phyloP scores from a whole-genome alignment of 2,888 invertebrate species.

The Melanophora roralis region DNA sequence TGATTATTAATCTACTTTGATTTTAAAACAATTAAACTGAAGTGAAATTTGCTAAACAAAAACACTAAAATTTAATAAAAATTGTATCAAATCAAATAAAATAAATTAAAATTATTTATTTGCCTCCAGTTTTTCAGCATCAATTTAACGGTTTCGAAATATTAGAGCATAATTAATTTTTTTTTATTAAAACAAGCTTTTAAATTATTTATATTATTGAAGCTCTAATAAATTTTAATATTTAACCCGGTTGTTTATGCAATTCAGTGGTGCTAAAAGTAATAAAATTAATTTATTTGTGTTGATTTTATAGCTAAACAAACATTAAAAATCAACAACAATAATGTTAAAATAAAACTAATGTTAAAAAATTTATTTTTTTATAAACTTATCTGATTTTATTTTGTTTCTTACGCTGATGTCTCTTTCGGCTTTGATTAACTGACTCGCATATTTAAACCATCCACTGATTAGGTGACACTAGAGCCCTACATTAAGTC shows the following conservation, averaged over 20 bases:
- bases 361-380: constrained; percentile 13
- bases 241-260: constrained; percentile 14
- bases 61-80: not conserved
- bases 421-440: constrained; percentile 17
- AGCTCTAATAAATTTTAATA: constrained; percentile 6
- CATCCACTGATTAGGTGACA: not conserved
- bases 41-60: not conserved
- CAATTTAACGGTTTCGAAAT: not conserved
- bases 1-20: too few species aligned
- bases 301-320: not conserved
- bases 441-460: constrained; percentile 21
- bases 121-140: not conserved
- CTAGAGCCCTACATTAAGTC: constrained; percentile 7
- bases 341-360: not conserved
- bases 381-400: not conserved
- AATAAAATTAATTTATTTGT: not conserved
- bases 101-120: not conserved
- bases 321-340: not conserved
- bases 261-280: not conserved
- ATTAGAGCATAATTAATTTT: not conserved
- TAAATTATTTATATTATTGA: constrained; percentile 14
- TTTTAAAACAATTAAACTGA: not conserved
- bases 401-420: not conserved
- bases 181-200: not conserved
- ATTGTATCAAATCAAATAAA: not conserved